Evolutionary conservation across 1,140 invertebrate genomes (phyloP), one percentile per base, ranked within the genome.

Genomic region (Telenomus remus): DNA sequence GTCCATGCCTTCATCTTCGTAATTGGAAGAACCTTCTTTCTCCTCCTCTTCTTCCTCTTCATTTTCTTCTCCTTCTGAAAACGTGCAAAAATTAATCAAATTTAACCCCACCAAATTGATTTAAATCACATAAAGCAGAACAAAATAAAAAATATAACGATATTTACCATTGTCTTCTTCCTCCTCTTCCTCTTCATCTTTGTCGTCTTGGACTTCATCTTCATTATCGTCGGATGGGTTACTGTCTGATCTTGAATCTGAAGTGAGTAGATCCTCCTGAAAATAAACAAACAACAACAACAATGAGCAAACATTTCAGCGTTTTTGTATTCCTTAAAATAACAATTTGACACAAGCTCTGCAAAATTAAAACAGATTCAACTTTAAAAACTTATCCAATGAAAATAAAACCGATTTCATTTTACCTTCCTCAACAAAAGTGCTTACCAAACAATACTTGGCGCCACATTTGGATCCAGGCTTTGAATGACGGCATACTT

Each of bases 291-390:
- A 85, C 1, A 97, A 84, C 35, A 92, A 88, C 39, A 0, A 95
- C 91, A 3, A 27, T 91, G 88, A 11, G 94, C 93, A 85, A 97
- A 97, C 3, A 92, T 87, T 76, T 92, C 89, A 0, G 95, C 95
- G 73, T 92, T 91, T 53, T 93, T 90, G 80, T 94, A 94, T 79
- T 94, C 91, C 33, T 95, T 88, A 0, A 0, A 89, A 87, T 63
- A 96, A 87, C n/a, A 96, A 82, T 44, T 90, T 90, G 0, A 95
- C 93, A 78, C 93, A 93, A n/a, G 91, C 91, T 48, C 90, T 75
- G 48, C 2, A 68, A 66, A 53, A 43, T 27, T 49, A n/a, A n/a
- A n/a, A 55, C 46, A 27, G 19, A 27, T 3, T 27, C 19, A 27
- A 27, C 6, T 27, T 3, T 3, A 27, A 1, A 27, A 27, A 27